Evolutionary conservation across 2,797 vertebrate species (phyloP).

Genomic region (Echeneis naucrates): DNA sequence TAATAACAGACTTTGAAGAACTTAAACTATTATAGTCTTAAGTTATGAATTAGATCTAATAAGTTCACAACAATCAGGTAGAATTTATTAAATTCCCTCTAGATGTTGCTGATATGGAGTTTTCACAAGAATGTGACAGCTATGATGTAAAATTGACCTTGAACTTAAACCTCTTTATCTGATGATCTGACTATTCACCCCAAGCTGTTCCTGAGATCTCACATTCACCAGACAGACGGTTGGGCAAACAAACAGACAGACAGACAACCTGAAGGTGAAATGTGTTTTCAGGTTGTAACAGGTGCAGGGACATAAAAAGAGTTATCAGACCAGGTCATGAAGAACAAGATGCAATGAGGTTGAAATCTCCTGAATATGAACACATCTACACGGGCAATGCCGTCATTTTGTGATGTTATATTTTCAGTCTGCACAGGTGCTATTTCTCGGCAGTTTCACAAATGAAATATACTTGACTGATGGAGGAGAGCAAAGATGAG

Average conservation of each 20-base stretch:
- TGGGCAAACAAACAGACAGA: too few relatives aligned
- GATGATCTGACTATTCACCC: background rate
- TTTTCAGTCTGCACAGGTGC: slow-evolving; percentile 12
- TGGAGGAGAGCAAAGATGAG: slow-evolving; percentile 21
- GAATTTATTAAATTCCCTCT: too few relatives aligned
- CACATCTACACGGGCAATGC: slow-evolving; percentile 18
- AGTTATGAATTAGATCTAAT: too few relatives aligned
- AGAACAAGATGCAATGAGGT: slow-evolving; percentile 17
- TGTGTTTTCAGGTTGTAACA: background rate
- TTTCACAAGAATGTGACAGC: too few relatives aligned
- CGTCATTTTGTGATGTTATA: slow-evolving; percentile 18
- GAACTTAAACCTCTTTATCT: too few relatives aligned
- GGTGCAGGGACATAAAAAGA: background rate
- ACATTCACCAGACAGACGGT: background rate
- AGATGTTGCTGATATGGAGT: too few relatives aligned
- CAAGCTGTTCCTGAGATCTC: background rate
- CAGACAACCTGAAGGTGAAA: too few relatives aligned
- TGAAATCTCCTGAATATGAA: slow-evolving; percentile 13
- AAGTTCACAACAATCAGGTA: too few relatives aligned
- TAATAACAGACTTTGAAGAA: background rate
- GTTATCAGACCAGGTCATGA: background rate
- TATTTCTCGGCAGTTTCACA: slow-evolving; percentile 43
- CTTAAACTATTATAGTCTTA: background rate
- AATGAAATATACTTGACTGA: slow-evolving; percentile 21
- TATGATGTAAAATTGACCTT: too few relatives aligned